Evolutionary conservation across 2,797 vertebrate species (phyloP).

Genomic region (Sandelia bainsii): DNA sequence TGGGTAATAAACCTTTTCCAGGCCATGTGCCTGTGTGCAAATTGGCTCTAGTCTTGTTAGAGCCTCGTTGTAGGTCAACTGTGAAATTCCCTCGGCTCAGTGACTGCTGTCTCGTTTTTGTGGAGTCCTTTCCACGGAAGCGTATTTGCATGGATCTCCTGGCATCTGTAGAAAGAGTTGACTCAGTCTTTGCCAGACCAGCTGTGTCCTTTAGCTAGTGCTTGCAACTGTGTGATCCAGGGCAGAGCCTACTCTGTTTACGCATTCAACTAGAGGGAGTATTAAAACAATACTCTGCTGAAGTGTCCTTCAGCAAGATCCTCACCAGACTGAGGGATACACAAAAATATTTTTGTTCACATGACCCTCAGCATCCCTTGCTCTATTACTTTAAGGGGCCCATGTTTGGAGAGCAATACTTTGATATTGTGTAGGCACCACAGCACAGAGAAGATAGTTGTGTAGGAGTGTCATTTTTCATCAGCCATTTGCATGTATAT

Average conservation of each 20-base stretch:
- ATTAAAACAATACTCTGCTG: conserved; percentile 20
- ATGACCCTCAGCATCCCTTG: conserved; percentile 22
- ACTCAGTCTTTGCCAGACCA: conserved; percentile 73
- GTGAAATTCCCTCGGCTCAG: conserved; percentile 64
- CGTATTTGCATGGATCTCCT: conserved; percentile 69
- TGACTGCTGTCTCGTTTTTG: conserved; percentile 41
- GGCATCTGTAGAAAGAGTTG: conserved; percentile 64
- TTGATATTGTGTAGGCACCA: conserved; percentile 31
- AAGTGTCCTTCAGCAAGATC: conserved; percentile 42
- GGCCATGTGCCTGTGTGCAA: conserved; percentile 43
- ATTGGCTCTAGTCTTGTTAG: conserved; percentile 43
- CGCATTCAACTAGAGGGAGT: conserved; percentile 23
- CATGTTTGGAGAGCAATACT: conserved; percentile 28
- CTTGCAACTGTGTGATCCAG: conserved; percentile 46
- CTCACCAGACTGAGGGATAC: conserved; percentile 10
- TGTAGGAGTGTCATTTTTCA: conserved; percentile 50
- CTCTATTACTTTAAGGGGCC: conserved; percentile 11
- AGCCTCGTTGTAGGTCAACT: conserved; percentile 69
- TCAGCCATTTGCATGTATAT: conserved; percentile 7
- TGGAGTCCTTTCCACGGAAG: conserved; percentile 38
- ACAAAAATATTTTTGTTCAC: conserved; percentile 40
- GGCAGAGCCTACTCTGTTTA: conserved; percentile 51
- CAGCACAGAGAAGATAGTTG: conserved; percentile 28
- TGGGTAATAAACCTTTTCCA: conserved; percentile 49
- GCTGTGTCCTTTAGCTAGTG: conserved; percentile 64